Evolutionary conservation across 2,113 vertebrate species (phyloP).

Genomic region (Centrocercus urophasianus): DNA sequence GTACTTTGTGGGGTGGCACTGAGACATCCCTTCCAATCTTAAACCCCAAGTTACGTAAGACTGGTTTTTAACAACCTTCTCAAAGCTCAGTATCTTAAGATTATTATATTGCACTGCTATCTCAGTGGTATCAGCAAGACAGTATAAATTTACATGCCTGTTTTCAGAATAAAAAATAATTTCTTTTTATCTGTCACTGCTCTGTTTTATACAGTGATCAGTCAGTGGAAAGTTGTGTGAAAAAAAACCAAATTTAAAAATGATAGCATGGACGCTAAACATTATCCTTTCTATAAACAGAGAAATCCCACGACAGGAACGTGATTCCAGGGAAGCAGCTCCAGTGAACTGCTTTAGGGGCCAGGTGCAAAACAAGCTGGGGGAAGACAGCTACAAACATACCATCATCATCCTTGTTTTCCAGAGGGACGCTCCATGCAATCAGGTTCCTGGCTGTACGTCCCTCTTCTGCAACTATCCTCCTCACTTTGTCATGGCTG

Average conservation of each 20-base stretch:
- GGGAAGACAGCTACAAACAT: constrained; percentile 21
- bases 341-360: not conserved
- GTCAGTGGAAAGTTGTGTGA: not conserved
- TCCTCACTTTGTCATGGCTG: constrained; percentile 98
- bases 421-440: constrained; percentile 95
- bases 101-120: not conserved
- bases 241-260: not conserved
- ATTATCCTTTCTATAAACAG: not conserved
- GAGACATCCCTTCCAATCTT: not conserved
- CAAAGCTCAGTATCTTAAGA: not conserved
- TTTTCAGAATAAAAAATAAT: not conserved
- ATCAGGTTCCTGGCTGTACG: constrained; percentile 96
- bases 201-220: not conserved
- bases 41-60: not conserved
- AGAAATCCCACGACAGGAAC: not conserved
- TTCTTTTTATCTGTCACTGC: not conserved
- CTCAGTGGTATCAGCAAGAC: not conserved
- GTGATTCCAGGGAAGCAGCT: not conserved
- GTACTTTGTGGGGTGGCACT: not conserved
- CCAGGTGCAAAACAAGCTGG: not conserved
- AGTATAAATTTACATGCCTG: not conserved
- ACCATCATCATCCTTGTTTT: constrained; percentile 96
- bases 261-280: not conserved
- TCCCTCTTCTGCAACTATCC: constrained; percentile 96
- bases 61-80: not conserved